Conservation (phyloP, 2,888 invertebrate genomes). For the Dryobotodes eremita region DNA sequence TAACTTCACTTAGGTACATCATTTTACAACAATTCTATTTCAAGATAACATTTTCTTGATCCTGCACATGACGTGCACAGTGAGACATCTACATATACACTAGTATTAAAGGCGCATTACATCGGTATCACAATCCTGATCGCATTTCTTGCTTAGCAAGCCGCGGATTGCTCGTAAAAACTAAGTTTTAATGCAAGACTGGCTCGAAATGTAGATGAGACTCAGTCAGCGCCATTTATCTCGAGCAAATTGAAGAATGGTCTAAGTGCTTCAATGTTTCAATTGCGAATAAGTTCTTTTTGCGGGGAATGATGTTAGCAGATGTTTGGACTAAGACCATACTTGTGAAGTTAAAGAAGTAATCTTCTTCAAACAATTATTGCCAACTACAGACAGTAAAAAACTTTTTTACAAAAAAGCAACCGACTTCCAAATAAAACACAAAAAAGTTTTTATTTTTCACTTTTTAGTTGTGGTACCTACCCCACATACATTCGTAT, state of each 20-base stretch:
- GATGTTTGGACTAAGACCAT: neutral
- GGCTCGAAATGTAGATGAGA: conserved; percentile 55
- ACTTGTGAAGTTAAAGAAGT: neutral
- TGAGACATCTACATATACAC: conserved; percentile 16
- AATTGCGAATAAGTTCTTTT: conserved; percentile 8
- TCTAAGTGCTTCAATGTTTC: conserved; percentile 12
- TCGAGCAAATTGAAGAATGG: conserved; percentile 29
- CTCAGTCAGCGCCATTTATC: conserved; percentile 49
- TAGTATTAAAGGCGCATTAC: conserved; percentile 47
- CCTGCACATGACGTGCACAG: neutral
- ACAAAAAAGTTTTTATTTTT: no score
- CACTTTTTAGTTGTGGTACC: no score
- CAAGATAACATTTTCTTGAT: conserved; percentile 9
- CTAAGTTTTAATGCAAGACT: conserved; percentile 53
- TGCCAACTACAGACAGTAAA: neutral
- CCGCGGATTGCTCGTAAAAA: conserved; percentile 62
- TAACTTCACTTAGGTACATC: neutral
- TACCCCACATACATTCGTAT: no score
- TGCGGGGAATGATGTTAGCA: neutral
- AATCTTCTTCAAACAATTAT: neutral
- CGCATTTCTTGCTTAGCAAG: conserved; percentile 35
- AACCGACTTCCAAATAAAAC: no score
- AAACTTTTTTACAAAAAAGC: no score
- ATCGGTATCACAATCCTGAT: conserved; percentile 43
- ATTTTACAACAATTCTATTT: conserved; percentile 6